Evolutionary conservation across 2,888 invertebrate species (phyloP).

Genomic region (Odontocerum albicorne): DNA sequence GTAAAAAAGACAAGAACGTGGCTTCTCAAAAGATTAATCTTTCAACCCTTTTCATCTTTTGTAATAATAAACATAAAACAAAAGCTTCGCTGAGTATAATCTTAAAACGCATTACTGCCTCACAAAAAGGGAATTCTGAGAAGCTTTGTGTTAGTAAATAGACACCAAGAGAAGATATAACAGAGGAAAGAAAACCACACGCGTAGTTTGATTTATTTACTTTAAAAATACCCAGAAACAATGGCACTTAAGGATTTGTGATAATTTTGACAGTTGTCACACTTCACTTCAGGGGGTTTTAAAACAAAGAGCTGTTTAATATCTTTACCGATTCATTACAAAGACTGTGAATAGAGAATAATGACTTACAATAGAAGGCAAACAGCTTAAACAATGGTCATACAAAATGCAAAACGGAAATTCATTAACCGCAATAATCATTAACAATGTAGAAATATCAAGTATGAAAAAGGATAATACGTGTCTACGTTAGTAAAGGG

Average conservation of each 20-base stretch:
- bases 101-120: slow-evolving; percentile 28
- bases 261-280: slow-evolving; percentile 31
- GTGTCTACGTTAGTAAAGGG: no score
- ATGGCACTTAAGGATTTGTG: slow-evolving; percentile 23
- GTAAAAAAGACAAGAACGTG: slow-evolving; percentile 5
- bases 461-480: no score
- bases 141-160: slow-evolving; percentile 25
- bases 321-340: no score
- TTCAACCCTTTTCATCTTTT: slow-evolving; percentile 26
- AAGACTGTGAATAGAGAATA: no score
- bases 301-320: no score
- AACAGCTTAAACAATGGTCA: slow-evolving; percentile 1
- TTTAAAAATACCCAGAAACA: slow-evolving; percentile 25
- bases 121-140: slow-evolving; percentile 18
- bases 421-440: no score
- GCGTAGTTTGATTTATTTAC: slow-evolving; percentile 25
- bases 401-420: slow-evolving; percentile 5
- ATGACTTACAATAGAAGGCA: slow-evolving; percentile 7
- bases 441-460: no score
- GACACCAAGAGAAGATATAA: slow-evolving; percentile 4
- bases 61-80: slow-evolving; percentile 32
- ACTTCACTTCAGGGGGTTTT: slow-evolving; percentile 8
- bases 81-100: slow-evolving; percentile 24
- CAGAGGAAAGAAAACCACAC: slow-evolving; percentile 22
- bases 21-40: slow-evolving; percentile 21